Percentiles rank a stretch among this genome's conserved stretches.
phyloP scores from a whole-genome alignment of 1,140 invertebrate species.

The Drosophila yakuba region DNA sequence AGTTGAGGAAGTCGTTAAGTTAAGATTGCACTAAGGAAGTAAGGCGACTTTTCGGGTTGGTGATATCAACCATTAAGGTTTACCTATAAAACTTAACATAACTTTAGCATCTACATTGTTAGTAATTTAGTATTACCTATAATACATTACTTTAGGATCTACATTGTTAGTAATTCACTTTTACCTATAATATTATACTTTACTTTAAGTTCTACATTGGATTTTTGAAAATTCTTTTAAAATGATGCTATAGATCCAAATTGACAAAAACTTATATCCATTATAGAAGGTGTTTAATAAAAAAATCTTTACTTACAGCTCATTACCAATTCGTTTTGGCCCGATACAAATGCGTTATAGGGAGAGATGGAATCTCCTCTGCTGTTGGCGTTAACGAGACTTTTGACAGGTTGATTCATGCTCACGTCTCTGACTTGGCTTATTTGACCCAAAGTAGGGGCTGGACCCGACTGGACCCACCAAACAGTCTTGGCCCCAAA shows the following conservation, averaged over 20 bases:
- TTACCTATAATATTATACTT: not conserved
- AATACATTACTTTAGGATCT: too few species aligned
- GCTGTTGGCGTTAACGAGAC: conserved; percentile 85
- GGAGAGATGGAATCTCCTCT: conserved; percentile 58
- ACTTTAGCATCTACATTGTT: too few species aligned
- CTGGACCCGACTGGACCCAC: conserved; percentile 45
- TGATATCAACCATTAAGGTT: not conserved
- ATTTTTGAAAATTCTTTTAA: too few species aligned
- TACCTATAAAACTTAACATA: too few species aligned
- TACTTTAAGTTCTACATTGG: not conserved
- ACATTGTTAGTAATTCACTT: too few species aligned
- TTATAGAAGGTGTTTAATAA: too few species aligned
- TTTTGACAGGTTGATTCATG: conserved; percentile 85
- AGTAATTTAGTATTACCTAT: too few species aligned
- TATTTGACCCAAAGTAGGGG: conserved; percentile 78
- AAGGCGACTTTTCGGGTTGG: not conserved
- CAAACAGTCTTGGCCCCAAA: conserved; percentile 49
- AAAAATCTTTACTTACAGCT: conserved; percentile 26
- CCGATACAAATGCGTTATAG: conserved; percentile 20
- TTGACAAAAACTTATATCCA: too few species aligned
- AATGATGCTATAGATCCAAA: too few species aligned
- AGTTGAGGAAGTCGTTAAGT: conserved; percentile 28
- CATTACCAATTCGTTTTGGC: conserved; percentile 56
- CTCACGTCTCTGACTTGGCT: conserved; percentile 81
- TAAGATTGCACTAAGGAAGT: not conserved